phyloP scores from a whole-genome alignment of 1,140 invertebrate genomes.

The Acromyrmex echinatior region DNA sequence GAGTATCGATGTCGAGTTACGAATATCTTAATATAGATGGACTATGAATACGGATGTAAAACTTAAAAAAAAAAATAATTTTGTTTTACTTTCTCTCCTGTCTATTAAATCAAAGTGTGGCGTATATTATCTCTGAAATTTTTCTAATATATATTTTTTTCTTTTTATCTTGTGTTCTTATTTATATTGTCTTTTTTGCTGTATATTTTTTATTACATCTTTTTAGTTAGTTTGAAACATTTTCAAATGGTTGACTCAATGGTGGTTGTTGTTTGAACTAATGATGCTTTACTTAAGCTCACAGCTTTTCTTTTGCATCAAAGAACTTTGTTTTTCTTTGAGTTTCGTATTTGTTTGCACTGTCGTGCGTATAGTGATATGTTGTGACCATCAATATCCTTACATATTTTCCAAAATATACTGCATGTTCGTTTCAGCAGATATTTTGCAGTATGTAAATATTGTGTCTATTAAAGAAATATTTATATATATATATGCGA shows the following conservation, averaged over 20 bases:
- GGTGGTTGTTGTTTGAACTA: slow-evolving; percentile 59
- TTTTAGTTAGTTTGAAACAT: slow-evolving; percentile 14
- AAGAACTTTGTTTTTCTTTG: slow-evolving; percentile 4
- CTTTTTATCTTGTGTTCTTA: slow-evolving; percentile 26
- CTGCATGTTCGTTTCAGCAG: slow-evolving; percentile 42
- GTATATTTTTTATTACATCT: not conserved
- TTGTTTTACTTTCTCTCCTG: slow-evolving; percentile 14
- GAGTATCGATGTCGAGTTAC: not conserved
- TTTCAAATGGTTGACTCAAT: slow-evolving; percentile 2
- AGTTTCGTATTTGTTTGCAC: slow-evolving; percentile 37
- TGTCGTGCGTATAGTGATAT: slow-evolving; percentile 22
- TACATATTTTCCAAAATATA: slow-evolving; percentile 21
- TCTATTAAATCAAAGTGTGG: slow-evolving; percentile 15
- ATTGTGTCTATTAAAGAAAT: slow-evolving; percentile 2
- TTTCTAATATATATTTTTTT: slow-evolving; percentile 18
- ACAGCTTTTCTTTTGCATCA: slow-evolving; percentile 40
- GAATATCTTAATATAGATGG: not conserved
- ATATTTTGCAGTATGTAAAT: slow-evolving; percentile 21
- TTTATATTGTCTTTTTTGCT: slow-evolving; percentile 12
- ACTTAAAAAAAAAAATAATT: not conserved
- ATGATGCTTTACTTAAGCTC: slow-evolving; percentile 47
- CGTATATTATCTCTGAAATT: slow-evolving; percentile 41
- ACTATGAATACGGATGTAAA: slow-evolving; percentile 4
- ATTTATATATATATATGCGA: slow-evolving; percentile 4
- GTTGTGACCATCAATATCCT: slow-evolving; percentile 15